A percentile compares a stretch with the other conserved stretches of the same genome.
Evolutionary conservation across 2,888 invertebrate species (phyloP).

Genomic region (Phyllotreta cruciferae): DNA sequence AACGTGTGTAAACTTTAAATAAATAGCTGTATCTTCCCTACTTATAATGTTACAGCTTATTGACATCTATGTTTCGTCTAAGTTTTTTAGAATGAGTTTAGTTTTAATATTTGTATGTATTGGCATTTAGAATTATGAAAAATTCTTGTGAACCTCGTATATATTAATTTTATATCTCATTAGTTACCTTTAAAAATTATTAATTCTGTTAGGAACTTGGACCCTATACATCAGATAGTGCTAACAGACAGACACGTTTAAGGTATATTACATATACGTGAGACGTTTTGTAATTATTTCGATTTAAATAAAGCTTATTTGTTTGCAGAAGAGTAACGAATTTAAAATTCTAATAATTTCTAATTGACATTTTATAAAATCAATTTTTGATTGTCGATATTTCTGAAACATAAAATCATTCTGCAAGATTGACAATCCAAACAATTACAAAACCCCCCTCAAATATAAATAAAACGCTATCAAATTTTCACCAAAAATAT

Average conservation of each 20-base stretch:
- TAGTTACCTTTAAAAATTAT: constrained; percentile 27
- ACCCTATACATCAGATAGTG: constrained; percentile 50
- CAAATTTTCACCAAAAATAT: constrained; percentile 54
- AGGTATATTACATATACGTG: constrained; percentile 34
- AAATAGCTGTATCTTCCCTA: constrained; percentile 52
- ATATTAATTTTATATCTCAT: constrained; percentile 23
- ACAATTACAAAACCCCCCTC: constrained; percentile 14
- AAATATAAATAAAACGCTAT: constrained; percentile 51
- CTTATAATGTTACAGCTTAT: constrained; percentile 54
- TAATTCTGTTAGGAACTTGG: constrained; percentile 56
- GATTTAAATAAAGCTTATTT: background rate
- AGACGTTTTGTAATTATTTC: constrained; percentile 4
- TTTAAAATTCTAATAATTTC: background rate
- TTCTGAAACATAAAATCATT: background rate
- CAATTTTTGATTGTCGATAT: too few relatives aligned
- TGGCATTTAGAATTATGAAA: constrained; percentile 52
- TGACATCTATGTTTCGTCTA: constrained; percentile 55
- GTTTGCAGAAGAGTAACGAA: background rate
- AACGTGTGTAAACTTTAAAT: constrained; percentile 52
- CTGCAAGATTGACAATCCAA: background rate
- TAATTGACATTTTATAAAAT: too few relatives aligned
- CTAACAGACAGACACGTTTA: constrained; percentile 50
- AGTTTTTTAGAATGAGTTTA: constrained; percentile 56
- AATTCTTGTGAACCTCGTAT: constrained; percentile 57
- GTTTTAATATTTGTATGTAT: constrained; percentile 36